Conservation (phyloP, 2,113 vertebrate genomes). For the Lampris incognitus region DNA sequence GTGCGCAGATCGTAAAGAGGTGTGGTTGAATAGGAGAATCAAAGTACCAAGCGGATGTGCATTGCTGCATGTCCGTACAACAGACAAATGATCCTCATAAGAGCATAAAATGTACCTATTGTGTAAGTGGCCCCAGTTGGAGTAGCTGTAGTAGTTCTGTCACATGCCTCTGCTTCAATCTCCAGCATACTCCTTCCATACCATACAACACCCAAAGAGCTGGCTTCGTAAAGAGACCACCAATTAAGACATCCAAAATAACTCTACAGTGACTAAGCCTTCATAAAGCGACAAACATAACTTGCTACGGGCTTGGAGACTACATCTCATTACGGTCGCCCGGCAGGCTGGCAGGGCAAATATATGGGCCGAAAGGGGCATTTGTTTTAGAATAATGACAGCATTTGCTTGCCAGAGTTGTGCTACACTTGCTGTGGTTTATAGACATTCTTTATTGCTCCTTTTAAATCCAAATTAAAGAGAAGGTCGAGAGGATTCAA, state of each 20-base stretch:
- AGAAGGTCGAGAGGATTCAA: constrained; percentile 65
- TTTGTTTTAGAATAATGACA: constrained; percentile 75
- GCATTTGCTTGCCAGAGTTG: constrained; percentile 67
- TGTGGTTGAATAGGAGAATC: no score
- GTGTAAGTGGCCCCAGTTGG: neutral
- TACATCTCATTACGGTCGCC: constrained; percentile 60
- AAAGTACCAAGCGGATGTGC: no score
- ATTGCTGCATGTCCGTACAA: no score
- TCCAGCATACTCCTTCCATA: neutral
- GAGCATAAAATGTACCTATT: no score
- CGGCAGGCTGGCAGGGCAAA: constrained; percentile 41
- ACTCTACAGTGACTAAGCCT: constrained; percentile 18
- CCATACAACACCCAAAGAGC: constrained; percentile 25
- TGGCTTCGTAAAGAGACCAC: constrained; percentile 46
- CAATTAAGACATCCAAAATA: constrained; percentile 74
- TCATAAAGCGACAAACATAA: constrained; percentile 72
- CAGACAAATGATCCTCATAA: no score
- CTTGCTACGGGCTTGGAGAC: constrained; percentile 44
- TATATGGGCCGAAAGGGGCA: constrained; percentile 47
- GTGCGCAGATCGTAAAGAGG: no score
- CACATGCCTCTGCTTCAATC: constrained; percentile 12
- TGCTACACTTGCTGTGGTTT: constrained; percentile 75
- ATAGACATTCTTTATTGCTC: constrained; percentile 73
- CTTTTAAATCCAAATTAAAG: constrained; percentile 81
- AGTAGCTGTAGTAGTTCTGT: neutral